Evolutionary conservation across 1,140 invertebrate species (phyloP).

Genomic region (Tribolium castaneum): DNA sequence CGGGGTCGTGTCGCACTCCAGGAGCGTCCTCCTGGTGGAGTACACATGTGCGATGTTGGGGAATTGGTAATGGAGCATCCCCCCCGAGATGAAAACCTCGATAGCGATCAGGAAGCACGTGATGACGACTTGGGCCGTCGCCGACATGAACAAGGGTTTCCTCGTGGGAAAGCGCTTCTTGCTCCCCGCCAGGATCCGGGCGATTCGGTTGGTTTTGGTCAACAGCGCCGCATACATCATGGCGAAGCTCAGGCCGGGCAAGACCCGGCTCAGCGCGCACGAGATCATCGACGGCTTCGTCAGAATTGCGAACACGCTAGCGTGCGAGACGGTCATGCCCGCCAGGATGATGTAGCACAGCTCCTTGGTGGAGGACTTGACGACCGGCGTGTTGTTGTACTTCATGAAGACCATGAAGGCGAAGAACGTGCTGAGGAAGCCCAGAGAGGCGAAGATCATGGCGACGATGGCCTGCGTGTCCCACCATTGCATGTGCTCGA

Average conservation of each 20-base stretch:
- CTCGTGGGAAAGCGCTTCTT: slow-evolving; percentile 85
- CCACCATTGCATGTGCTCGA: slow-evolving; percentile 69
- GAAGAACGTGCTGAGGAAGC: slow-evolving; percentile 74
- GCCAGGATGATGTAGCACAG: slow-evolving; percentile 80
- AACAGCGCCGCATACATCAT: slow-evolving; percentile 87
- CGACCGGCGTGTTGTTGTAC: slow-evolving; percentile 82
- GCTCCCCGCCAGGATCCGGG: slow-evolving; percentile 83
- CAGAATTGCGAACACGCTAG: slow-evolving; percentile 75
- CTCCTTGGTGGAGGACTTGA: slow-evolving; percentile 86
- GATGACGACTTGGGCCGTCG: slow-evolving; percentile 72
- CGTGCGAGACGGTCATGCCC: slow-evolving; percentile 67
- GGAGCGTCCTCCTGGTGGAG: slow-evolving; percentile 68
- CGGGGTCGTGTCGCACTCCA: slow-evolving; percentile 78
- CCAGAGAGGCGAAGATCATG: slow-evolving; percentile 72
- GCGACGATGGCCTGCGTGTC: slow-evolving; percentile 76
- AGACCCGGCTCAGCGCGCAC: slow-evolving; percentile 76
- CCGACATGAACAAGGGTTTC: slow-evolving; percentile 76
- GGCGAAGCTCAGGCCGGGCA: slow-evolving; percentile 83
- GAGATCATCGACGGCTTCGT: slow-evolving; percentile 75
- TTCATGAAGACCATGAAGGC: slow-evolving; percentile 74
- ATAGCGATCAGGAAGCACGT: slow-evolving; percentile 75
- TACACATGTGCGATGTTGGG: slow-evolving; percentile 73
- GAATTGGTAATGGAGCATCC: slow-evolving; percentile 77
- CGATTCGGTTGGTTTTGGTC: slow-evolving; percentile 89
- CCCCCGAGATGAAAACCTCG: slow-evolving; percentile 76